phyloP scores from a whole-genome alignment of 2,888 invertebrate species.

The Kuschelorhynchus macadamiae region DNA sequence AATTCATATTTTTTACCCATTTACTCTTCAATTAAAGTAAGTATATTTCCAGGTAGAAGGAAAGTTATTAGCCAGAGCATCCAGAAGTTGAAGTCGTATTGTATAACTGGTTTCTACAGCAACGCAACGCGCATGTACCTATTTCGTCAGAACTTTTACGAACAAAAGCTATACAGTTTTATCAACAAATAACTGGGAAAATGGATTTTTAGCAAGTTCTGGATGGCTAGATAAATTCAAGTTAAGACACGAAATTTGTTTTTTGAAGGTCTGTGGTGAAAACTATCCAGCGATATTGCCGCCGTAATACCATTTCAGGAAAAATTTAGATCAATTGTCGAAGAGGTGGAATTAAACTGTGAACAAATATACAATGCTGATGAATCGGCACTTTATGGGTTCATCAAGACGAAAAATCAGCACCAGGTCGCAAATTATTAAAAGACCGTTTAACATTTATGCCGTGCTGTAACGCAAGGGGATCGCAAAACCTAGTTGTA shows the following conservation, averaged over 20 bases:
- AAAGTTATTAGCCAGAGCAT: too few species aligned
- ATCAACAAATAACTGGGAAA: constrained; percentile 44
- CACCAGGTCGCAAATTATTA: too few species aligned
- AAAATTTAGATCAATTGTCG: constrained; percentile 4
- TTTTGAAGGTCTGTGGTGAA: constrained; percentile 48
- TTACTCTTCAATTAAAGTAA: too few species aligned
- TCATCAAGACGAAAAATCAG: too few species aligned
- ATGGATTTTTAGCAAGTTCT: constrained; percentile 34
- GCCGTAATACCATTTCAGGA: constrained; percentile 3
- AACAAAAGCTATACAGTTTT: constrained; percentile 47
- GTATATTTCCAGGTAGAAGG: too few species aligned
- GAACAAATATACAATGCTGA: constrained; percentile 52
- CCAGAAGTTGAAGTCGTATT: too few species aligned
- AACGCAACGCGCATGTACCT: constrained; percentile 35
- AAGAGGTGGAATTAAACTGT: constrained; percentile 16
- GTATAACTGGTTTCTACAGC: constrained; percentile 11
- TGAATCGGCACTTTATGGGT: constrained; percentile 49
- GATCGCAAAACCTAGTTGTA: too few species aligned
- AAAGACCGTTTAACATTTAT: too few species aligned
- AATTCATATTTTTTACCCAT: too few species aligned
- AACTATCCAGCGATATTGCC: too few species aligned
- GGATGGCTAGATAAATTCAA: constrained; percentile 54
- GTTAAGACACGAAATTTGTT: constrained; percentile 45
- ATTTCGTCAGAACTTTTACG: constrained; percentile 45
- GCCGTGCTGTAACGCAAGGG: too few species aligned